Evolutionary conservation across 2,113 vertebrate species (phyloP).

Genomic region (Oxyura jamaicensis): DNA sequence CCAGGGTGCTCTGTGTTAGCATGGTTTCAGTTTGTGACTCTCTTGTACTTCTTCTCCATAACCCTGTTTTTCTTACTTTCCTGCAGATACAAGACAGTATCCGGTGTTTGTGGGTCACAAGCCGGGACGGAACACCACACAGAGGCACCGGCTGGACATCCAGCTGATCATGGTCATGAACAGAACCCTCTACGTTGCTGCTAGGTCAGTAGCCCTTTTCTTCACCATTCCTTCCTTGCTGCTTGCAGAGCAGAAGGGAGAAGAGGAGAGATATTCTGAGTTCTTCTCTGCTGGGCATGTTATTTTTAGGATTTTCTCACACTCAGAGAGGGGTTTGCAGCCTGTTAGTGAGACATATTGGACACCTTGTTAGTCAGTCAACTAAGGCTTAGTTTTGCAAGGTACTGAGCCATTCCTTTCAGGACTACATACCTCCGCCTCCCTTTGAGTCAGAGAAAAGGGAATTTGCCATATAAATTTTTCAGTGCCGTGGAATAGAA

Average conservation of each 20-base stretch:
- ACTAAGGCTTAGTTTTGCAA: background rate
- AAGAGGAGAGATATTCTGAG: background rate
- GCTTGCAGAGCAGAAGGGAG: background rate
- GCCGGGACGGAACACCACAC: constrained; percentile 95
- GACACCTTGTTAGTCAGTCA: background rate
- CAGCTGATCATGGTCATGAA: constrained; percentile 97
- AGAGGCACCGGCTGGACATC: constrained; percentile 96
- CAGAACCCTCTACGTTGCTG: constrained; percentile 92
- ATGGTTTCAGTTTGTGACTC: background rate
- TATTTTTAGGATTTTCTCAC: background rate
- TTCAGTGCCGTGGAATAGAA: background rate
- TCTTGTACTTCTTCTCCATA: background rate
- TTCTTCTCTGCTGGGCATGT: background rate
- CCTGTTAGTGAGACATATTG: background rate
- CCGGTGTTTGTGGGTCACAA: constrained; percentile 98
- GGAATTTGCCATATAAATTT: background rate
- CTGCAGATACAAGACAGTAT: constrained; percentile 96
- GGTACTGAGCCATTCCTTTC: background rate
- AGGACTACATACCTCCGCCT: background rate
- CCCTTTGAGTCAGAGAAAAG: background rate
- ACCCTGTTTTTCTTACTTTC: constrained; percentile 21
- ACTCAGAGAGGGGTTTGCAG: background rate
- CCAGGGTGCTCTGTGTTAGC: background rate
- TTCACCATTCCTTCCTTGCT: background rate
- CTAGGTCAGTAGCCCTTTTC: constrained; percentile 81